Conservation (phyloP, 2,888 invertebrate genomes). For the Andrena hattorfiana region DNA sequence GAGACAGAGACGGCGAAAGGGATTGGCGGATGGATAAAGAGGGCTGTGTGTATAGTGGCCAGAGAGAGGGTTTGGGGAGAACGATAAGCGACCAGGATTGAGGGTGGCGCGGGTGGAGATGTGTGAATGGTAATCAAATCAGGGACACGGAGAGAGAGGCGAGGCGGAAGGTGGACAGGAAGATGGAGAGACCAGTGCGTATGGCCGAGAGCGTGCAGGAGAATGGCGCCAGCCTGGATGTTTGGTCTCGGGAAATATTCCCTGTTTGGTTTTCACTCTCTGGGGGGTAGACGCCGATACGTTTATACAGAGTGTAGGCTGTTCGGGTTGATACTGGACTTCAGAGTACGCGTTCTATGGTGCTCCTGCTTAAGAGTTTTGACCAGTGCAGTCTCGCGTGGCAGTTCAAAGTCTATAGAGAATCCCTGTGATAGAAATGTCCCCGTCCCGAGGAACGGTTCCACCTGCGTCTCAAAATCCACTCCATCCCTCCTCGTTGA, state of each 20-base stretch:
- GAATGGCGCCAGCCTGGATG: neutral
- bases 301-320: neutral
- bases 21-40: constrained; percentile 49
- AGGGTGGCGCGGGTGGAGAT: constrained; percentile 55
- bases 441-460: neutral
- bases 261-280: constrained; percentile 5
- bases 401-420: neutral
- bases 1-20: constrained; percentile 51
- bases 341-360: neutral
- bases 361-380: neutral
- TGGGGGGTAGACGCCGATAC: neutral
- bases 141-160: constrained; percentile 25
- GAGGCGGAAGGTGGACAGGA: constrained; percentile 61
- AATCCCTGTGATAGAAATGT: neutral
- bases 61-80: constrained; percentile 11
- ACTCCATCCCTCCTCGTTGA: neutral
- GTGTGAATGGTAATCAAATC: constrained; percentile 43
- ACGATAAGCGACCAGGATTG: constrained; percentile 53
- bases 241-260: constrained; percentile 37
- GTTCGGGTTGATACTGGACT: neutral
- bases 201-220: neutral
- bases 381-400: neutral
- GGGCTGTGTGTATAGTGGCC: constrained; percentile 36
- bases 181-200: constrained; percentile 53
- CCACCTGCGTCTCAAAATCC: neutral